Evolutionary conservation across 1,140 invertebrate species (phyloP).

Genomic region (Neodiprion fabricii): DNA sequence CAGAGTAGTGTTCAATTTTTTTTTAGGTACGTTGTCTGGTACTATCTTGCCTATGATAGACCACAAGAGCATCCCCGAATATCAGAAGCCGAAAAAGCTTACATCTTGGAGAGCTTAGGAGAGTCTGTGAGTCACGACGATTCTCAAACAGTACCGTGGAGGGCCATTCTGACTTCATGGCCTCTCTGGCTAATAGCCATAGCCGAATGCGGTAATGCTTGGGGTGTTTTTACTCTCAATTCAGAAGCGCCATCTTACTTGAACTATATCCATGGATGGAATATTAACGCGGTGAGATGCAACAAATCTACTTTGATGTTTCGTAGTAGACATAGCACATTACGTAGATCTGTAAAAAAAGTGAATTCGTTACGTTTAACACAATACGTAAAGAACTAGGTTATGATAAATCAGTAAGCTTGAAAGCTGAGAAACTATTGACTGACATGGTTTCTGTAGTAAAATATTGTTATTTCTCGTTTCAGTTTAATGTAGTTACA

Average conservation of each 20-base stretch:
- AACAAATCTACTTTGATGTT: constrained; percentile 10
- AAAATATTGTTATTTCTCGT: too few relatives aligned
- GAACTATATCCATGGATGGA: constrained; percentile 81
- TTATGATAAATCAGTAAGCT: too few relatives aligned
- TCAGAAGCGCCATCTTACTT: constrained; percentile 88
- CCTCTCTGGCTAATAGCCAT: constrained; percentile 81
- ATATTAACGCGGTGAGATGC: constrained; percentile 74
- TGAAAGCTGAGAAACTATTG: too few relatives aligned
- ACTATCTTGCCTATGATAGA: constrained; percentile 68
- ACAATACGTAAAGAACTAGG: too few relatives aligned
- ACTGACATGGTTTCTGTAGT: too few relatives aligned
- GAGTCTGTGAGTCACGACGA: constrained; percentile 54
- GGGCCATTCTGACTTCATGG: constrained; percentile 71
- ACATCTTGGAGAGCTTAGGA: constrained; percentile 67
- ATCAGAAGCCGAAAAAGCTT: constrained; percentile 68
- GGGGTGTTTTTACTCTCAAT: constrained; percentile 86
- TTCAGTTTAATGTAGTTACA: too few relatives aligned
- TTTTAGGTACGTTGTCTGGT: constrained; percentile 68
- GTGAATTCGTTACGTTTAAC: constrained; percentile 10
- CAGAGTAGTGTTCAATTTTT: neutral
- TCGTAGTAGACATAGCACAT: constrained; percentile 15
- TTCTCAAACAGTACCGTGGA: constrained; percentile 73
- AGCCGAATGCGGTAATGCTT: constrained; percentile 82
- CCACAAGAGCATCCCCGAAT: constrained; percentile 81
- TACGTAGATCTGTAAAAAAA: neutral